Evolutionary conservation across 2,113 vertebrate genomes (phyloP).

Genomic region (Prionailurus viverrinus): DNA sequence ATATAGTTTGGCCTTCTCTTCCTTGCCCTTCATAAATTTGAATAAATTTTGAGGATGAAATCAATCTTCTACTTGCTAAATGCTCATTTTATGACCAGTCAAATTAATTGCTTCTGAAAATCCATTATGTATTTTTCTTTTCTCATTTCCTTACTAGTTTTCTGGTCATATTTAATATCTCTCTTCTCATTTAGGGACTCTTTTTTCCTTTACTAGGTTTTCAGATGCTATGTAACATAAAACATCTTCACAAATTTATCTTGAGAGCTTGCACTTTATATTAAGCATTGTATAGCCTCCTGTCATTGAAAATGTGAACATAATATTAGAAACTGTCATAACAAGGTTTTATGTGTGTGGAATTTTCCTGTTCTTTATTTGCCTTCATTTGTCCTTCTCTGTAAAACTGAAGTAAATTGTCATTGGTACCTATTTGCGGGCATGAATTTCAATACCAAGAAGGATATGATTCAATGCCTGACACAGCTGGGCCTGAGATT

Average conservation of each 20-base stretch:
- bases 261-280: not conserved
- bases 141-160: constrained; percentile 22
- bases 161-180: constrained; percentile 44
- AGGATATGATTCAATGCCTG: constrained; percentile 13
- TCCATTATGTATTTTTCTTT: constrained; percentile 32
- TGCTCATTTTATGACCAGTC: constrained; percentile 26
- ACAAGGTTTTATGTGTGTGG: constrained; percentile 7
- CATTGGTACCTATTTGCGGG: constrained; percentile 38
- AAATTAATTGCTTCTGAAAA: constrained; percentile 64
- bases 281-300: not conserved
- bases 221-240: not conserved
- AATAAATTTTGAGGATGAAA: not conserved
- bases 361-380: constrained; percentile 34
- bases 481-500: constrained; percentile 55
- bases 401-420: constrained; percentile 52
- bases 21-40: not conserved
- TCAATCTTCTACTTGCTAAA: constrained; percentile 59
- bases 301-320: constrained; percentile 61
- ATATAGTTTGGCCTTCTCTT: not conserved
- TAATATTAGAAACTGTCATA: constrained; percentile 49
- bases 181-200: constrained; percentile 20
- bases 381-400: constrained; percentile 54
- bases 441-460: constrained; percentile 30
- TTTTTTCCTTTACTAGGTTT: not conserved
- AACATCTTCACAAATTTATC: constrained; percentile 46